Conservation (phyloP, 1,140 invertebrate genomes). For the Megalonaias nervosa region DNA sequence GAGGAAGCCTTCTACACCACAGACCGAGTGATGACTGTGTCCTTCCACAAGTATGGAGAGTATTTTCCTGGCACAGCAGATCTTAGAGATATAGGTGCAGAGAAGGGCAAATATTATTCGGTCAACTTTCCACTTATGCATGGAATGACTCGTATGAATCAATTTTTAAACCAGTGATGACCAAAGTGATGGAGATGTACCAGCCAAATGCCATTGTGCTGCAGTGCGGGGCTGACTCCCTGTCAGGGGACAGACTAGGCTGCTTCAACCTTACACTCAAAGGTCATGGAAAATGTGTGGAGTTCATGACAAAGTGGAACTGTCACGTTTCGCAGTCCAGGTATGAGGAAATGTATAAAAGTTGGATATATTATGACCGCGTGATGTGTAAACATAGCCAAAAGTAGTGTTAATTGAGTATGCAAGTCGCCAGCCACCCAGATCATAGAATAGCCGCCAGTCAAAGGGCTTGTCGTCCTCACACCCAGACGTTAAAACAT, state of each 20-base stretch:
- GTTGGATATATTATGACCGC: too few species aligned
- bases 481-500: too few species aligned
- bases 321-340: too few species aligned
- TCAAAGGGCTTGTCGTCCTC: too few species aligned
- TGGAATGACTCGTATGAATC: constrained; percentile 95
- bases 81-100: constrained; percentile 93
- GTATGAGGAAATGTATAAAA: too few species aligned
- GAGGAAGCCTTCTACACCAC: constrained; percentile 99
- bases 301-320: constrained; percentile 95
- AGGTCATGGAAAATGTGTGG: constrained; percentile 96
- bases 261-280: constrained; percentile 99
- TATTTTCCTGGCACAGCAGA: constrained; percentile 95
- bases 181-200: constrained; percentile 98
- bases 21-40: constrained; percentile 99
- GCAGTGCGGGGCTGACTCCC: constrained; percentile 98
- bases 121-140: constrained; percentile 98
- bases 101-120: constrained; percentile 99
- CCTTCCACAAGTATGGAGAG: constrained; percentile 99
- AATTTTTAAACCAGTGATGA: constrained; percentile 96
- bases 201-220: constrained; percentile 96
- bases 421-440: too few species aligned
- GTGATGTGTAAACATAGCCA: too few species aligned
- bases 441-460: too few species aligned
- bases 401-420: too few species aligned
- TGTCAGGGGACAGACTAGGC: constrained; percentile 97